Percentiles rank a stretch among this genome's conserved stretches.
Conservation (phyloP, 2,797 vertebrate species). For the Menidia menidia region DNA sequence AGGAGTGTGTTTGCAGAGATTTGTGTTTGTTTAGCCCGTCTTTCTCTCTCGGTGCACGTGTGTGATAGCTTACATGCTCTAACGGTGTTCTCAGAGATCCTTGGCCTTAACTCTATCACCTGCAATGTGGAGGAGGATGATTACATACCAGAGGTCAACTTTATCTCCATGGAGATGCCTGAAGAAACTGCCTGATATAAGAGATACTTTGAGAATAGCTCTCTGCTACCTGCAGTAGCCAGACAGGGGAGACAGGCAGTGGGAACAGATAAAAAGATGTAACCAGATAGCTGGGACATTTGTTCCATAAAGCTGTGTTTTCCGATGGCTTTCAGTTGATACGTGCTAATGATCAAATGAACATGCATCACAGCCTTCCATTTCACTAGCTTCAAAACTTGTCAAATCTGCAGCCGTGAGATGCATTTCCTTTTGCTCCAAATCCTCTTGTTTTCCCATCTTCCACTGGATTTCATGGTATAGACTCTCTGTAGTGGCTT, state of each 20-base stretch:
- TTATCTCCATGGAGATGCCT: constrained; percentile 70
- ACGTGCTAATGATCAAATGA: constrained; percentile 68
- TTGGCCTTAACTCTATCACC: constrained; percentile 56
- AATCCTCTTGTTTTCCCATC: constrained; percentile 50
- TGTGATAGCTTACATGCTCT: constrained; percentile 35
- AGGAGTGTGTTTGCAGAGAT: constrained; percentile 58
- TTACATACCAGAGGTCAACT: constrained; percentile 66
- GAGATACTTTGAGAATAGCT: constrained; percentile 37
- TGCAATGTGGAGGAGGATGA: constrained; percentile 63
- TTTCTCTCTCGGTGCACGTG: constrained; percentile 1
- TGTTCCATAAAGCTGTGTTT: constrained; percentile 57
- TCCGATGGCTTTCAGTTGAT: constrained; percentile 58
- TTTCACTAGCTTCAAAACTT: constrained; percentile 59
- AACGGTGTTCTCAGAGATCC: constrained; percentile 46
- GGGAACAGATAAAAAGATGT: constrained; percentile 38
- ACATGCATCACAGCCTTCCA: constrained; percentile 50
- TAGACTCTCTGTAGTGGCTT: constrained; percentile 57
- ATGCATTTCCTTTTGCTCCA: constrained; percentile 59
- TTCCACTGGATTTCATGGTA: constrained; percentile 39
- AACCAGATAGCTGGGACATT: constrained; percentile 56
- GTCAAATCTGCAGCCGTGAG: constrained; percentile 53
- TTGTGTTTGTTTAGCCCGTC: constrained; percentile 46
- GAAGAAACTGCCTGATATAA: constrained; percentile 35
- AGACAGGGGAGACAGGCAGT: constrained; percentile 18
- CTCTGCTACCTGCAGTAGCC: constrained; percentile 37